These are phyloP conservation scores for Schizotus pectinicornis DNA, from an alignment of 2,888 invertebrate genomes.

Conservation along the genomic window DNA sequence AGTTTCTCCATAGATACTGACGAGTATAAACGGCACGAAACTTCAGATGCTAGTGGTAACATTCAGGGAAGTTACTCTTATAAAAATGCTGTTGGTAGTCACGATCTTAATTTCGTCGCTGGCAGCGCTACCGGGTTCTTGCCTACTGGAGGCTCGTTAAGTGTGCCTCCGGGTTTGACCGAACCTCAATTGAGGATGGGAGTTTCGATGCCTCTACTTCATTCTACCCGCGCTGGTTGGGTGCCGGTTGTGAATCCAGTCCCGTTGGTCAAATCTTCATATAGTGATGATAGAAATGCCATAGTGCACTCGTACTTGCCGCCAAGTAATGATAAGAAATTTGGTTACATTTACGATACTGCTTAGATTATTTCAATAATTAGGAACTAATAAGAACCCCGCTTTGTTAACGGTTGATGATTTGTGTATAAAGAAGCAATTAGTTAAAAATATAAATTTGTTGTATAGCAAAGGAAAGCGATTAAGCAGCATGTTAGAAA, in stretches of 20 bases:
- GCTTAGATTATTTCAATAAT: constrained; percentile 4
- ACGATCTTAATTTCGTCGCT: constrained; percentile 42
- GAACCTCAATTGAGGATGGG: constrained; percentile 21
- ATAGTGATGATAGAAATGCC: constrained; percentile 15
- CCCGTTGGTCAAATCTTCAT: not conserved
- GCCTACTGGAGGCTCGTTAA: constrained; percentile 53
- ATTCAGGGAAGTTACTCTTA: constrained; percentile 46
- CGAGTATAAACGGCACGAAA: constrained; percentile 42
- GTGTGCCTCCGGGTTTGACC: constrained; percentile 35
- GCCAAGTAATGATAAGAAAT: constrained; percentile 40
- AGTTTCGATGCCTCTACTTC: not conserved
- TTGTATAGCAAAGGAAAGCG: no score
- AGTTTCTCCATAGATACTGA: constrained; percentile 43
- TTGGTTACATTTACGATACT: constrained; percentile 41
- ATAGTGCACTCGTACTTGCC: constrained; percentile 41
- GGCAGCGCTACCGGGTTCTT: constrained; percentile 43
- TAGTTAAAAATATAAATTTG: no score
- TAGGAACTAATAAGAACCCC: not conserved
- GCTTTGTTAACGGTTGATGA: no score
- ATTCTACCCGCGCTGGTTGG: constrained; percentile 4
- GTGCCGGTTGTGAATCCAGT: not conserved
- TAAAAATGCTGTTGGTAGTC: constrained; percentile 35
- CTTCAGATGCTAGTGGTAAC: constrained; percentile 42
- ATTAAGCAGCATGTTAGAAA: no score
- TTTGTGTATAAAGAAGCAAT: no score